Base-by-base conservation (phyloP, 1,140 invertebrate genomes). In the Globodera ellingtonae region DNA sequence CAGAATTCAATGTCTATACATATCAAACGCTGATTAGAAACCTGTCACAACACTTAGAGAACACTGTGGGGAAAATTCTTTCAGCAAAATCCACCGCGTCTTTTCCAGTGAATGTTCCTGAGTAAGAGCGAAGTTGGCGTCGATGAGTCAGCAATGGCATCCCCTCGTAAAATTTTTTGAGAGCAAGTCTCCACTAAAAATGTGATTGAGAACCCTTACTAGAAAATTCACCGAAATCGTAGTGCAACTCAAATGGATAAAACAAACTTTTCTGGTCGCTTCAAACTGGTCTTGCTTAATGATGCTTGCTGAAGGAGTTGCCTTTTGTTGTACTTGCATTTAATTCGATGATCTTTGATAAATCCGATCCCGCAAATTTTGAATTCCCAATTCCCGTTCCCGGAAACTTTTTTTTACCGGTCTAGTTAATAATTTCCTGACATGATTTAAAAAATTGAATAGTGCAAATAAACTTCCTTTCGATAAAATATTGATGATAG, bases 91-190 rank as follows among this genome's bases (percentile, higher is more conserved):
- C 35, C 56, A 72, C 7, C 48, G 72, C 72, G 24, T 72, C 72
- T 46, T 59, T 72, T 21, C 72, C 72, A 47, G 72, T 72, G 56
- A 72, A 72, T 13, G 72, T 52, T 24, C 48, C 72, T n/a, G 72
- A 10, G 35, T 21, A 72, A 9, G 48, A 3, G 10, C 56, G 56
- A 4, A 62, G 18, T 18, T 62, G 56, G 56, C 56, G 56, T 15
- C 56, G 56, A 15, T 62, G 56, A 62, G 56, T 62, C 13, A 18
- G 18, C 56, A 62, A 62, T 62, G 56, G 56, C 56, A 62, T n/a
- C 6, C 56, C 18, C 56, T 62, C 56, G 5, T 62, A 18, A 62
- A 62, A 62, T 18, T 15, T 62, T 18, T 62, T 62, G 10, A 62
- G 56, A 18, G 15, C 56, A 13, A 18, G 13, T 15, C 56, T 62